Conservation (phyloP, 2,888 invertebrate species). For the Neelides folsomi region DNA sequence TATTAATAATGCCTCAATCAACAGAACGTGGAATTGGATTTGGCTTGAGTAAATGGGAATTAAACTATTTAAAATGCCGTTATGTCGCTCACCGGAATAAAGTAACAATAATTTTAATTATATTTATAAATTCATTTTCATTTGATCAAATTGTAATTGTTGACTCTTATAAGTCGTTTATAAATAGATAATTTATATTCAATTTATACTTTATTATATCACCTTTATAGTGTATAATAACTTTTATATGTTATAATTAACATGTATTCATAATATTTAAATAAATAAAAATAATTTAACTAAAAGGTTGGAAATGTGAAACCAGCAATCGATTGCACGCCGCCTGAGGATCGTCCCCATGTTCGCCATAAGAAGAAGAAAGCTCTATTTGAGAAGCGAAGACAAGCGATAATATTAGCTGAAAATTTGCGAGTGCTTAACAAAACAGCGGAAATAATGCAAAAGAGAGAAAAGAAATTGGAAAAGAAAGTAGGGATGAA, state of each 20-base stretch:
- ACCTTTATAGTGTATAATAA: not conserved
- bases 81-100: constrained; percentile 27
- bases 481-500: not conserved
- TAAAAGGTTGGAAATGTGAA: constrained; percentile 26
- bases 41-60: constrained; percentile 26
- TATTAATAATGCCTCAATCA: constrained; percentile 24
- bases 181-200: no score
- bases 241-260: not conserved
- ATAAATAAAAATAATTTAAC: no score
- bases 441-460: constrained; percentile 27
- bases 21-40: constrained; percentile 24
- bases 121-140: no score
- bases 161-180: no score
- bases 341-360: constrained; percentile 27
- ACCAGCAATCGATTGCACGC: constrained; percentile 27
- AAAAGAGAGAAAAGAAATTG: constrained; percentile 2
- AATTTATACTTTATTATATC: not conserved
- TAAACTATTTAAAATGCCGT: constrained; percentile 28
- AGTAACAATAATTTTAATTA: constrained; percentile 14
- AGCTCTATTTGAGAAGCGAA: constrained; percentile 21
- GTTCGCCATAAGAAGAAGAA: constrained; percentile 27
- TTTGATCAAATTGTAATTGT: no score
- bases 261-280: not conserved
- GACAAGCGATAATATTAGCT: constrained; percentile 25
- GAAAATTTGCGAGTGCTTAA: constrained; percentile 29